Conservation (phyloP, 2,888 invertebrate species). For the Adelphocoris suturalis region DNA sequence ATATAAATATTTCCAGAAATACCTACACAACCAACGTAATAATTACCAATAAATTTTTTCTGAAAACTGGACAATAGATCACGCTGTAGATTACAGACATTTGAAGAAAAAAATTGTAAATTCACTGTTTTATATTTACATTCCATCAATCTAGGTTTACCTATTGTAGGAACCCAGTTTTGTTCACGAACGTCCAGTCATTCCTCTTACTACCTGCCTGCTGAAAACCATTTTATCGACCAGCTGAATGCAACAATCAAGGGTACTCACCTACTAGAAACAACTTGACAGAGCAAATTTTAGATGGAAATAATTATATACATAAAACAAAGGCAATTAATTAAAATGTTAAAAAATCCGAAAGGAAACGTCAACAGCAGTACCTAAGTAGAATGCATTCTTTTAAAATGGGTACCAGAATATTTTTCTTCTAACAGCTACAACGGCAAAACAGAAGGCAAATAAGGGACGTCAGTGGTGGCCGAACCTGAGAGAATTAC, state of each 20-base stretch:
- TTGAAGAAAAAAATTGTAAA: no score
- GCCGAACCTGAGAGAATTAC: not conserved
- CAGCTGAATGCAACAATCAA: constrained; percentile 19
- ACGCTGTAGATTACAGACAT: no score
- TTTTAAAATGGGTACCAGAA: not conserved
- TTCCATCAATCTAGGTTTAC: no score
- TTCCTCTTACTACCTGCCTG: not conserved
- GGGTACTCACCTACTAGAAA: not conserved
- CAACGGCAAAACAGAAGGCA: constrained; percentile 24
- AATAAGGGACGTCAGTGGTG: not conserved
- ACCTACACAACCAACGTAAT: no score
- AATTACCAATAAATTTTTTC: no score
- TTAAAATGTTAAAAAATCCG: not conserved
- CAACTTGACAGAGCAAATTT: not conserved
- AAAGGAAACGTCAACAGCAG: not conserved
- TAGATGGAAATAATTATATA: not conserved
- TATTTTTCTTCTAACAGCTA: not conserved
- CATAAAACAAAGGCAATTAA: not conserved
- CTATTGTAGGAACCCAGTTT: not conserved
- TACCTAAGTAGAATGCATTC: not conserved
- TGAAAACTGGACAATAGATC: no score
- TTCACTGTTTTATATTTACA: no score
- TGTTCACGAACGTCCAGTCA: not conserved
- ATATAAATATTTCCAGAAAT: no score
- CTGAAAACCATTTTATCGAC: constrained; percentile 31